Evolutionary conservation across 2,888 invertebrate genomes (phyloP).

Genomic region (Cephus pulcher): DNA sequence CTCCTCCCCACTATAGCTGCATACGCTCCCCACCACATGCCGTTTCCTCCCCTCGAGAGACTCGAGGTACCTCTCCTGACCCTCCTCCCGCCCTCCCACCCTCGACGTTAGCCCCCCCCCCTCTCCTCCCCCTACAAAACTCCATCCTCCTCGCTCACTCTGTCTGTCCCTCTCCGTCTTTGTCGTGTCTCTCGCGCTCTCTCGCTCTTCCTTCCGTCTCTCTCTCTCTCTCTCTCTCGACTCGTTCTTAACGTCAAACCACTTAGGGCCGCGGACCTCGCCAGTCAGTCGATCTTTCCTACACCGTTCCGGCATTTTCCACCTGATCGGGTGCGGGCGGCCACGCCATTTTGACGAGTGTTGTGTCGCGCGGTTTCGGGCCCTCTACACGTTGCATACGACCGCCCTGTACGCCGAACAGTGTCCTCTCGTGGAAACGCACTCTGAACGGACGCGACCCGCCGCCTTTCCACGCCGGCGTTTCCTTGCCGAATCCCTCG

Average conservation of each 20-base stretch:
- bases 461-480: background rate
- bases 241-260: slow-evolving; percentile 61
- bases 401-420: slow-evolving; percentile 2
- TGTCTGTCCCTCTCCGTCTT: slow-evolving; percentile 20
- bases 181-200: slow-evolving; percentile 26
- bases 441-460: no score
- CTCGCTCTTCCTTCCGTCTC: slow-evolving; percentile 21
- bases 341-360: slow-evolving; percentile 52
- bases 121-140: slow-evolving; percentile 13
- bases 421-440: slow-evolving; percentile 4
- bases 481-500: background rate
- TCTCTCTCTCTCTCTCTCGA: slow-evolving; percentile 25
- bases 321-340: slow-evolving; percentile 59
- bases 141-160: slow-evolving; percentile 16
- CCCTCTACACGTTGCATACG: background rate
- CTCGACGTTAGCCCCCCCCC: slow-evolving; percentile 17
- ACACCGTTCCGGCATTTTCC: slow-evolving; percentile 59
- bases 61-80: slow-evolving; percentile 21
- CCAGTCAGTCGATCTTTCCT: slow-evolving; percentile 61
- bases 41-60: background rate
- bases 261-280: slow-evolving; percentile 59
- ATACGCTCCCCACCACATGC: background rate
- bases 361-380: slow-evolving; percentile 14
- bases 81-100: slow-evolving; percentile 26
- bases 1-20: slow-evolving; percentile 7